Evolutionary conservation across 1,140 invertebrate species (phyloP).

Genomic region (Ostrea denselamellosa): DNA sequence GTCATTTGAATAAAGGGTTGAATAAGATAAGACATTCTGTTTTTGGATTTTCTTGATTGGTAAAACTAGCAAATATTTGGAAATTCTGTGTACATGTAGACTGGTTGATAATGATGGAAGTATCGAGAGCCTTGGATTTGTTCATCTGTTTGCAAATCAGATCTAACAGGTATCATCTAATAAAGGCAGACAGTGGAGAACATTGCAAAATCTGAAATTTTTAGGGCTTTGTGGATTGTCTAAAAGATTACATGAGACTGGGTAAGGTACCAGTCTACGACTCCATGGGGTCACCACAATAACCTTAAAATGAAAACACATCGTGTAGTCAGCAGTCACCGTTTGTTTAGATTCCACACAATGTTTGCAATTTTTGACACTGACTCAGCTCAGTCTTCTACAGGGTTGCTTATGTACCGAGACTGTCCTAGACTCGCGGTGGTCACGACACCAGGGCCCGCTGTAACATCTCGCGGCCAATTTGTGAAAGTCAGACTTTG

Average conservation of each 20-base stretch:
- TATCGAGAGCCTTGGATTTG: conserved; percentile 44
- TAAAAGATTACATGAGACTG: neutral
- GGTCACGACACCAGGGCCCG: no score
- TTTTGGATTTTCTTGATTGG: conserved; percentile 69
- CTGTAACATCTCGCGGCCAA: no score
- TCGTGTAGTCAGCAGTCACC: no score
- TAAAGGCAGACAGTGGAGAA: neutral
- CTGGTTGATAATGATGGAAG: conserved; percentile 1
- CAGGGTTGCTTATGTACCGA: no score
- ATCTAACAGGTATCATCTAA: conserved; percentile 31
- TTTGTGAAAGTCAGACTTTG: no score
- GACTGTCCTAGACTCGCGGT: no score
- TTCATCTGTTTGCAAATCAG: conserved; percentile 44
- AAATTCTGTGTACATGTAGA: neutral
- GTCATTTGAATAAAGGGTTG: conserved; percentile 55
- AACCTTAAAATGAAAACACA: no score
- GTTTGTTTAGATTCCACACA: no score
- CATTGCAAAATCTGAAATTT: neutral
- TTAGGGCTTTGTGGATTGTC: neutral
- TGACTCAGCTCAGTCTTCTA: no score
- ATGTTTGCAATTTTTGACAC: no score
- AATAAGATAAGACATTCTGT: conserved; percentile 26
- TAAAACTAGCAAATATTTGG: neutral
- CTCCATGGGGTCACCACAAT: no score
- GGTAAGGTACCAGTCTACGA: no score